Percentiles rank a stretch among this genome's conserved stretches.
Conservation (phyloP, 2,888 invertebrate genomes). For the Torymus auratus region DNA sequence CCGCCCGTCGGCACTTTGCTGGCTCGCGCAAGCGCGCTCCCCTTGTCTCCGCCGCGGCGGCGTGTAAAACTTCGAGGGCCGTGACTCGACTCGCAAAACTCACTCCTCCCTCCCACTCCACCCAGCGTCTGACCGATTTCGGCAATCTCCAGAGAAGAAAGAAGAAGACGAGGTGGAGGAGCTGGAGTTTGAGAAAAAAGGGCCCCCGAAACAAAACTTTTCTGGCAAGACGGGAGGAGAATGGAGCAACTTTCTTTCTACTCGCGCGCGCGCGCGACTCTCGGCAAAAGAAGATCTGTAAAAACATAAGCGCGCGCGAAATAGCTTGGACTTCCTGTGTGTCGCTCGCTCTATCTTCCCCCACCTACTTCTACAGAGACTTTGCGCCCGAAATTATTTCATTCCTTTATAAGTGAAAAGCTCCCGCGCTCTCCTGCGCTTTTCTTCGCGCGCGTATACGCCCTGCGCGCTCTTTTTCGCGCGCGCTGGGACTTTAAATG, state of each 20-base stretch:
- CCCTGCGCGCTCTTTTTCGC: neutral
- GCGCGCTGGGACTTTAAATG: constrained; percentile 42
- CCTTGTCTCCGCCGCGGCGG: constrained; percentile 32
- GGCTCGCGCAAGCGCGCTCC: too few relatives aligned
- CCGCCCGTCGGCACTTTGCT: too few relatives aligned
- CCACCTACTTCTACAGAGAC: neutral
- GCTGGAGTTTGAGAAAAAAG: constrained; percentile 18
- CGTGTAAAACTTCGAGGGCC: constrained; percentile 57
- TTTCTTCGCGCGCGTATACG: neutral
- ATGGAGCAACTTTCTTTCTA: constrained; percentile 22
- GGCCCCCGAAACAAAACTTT: constrained; percentile 57
- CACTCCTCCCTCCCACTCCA: neutral
- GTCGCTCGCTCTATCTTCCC: neutral
- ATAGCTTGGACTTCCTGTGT: constrained; percentile 56
- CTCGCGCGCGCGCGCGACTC: too few relatives aligned
- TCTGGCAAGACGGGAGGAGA: constrained; percentile 41
- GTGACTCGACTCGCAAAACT: constrained; percentile 57
- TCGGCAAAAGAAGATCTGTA: constrained; percentile 43
- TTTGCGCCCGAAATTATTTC: constrained; percentile 52
- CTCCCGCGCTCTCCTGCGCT: neutral
- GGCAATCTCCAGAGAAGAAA: constrained; percentile 41
- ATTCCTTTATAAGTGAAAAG: constrained; percentile 49
- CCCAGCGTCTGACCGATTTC: constrained; percentile 51
- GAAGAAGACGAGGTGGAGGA: neutral
- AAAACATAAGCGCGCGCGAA: constrained; percentile 54